Conservation (phyloP, 2,888 invertebrate genomes). For the Macrophya alboannulata region DNA sequence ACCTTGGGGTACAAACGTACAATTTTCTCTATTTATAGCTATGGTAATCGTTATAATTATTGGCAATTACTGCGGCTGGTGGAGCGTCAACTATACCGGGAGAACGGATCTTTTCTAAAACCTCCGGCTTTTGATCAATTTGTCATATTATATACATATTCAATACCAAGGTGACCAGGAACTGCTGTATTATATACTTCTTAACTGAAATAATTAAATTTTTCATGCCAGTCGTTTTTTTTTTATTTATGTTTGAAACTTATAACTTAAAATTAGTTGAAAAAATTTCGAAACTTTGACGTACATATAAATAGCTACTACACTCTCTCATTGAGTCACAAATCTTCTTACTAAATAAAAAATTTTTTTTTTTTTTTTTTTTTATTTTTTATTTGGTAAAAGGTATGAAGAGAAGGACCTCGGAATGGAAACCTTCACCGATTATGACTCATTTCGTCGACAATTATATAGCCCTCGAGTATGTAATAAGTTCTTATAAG, state of each 20-base stretch:
- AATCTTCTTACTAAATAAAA: not conserved
- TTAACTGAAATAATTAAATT: not conserved
- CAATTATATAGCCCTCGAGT: constrained; percentile 1
- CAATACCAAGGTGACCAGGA: constrained; percentile 23
- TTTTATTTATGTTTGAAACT: too few relatives aligned
- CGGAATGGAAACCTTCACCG: constrained; percentile 37
- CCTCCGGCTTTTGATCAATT: not conserved
- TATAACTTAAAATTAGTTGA: not conserved
- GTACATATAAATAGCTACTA: too few relatives aligned
- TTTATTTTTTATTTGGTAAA: not conserved
- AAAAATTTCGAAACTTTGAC: not conserved
- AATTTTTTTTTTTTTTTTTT: not conserved
- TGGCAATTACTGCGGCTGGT: constrained; percentile 2
- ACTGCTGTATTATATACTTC: not conserved
- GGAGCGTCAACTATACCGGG: not conserved
- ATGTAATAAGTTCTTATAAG: constrained; percentile 42
- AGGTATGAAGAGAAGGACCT: constrained; percentile 14
- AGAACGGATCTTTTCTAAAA: not conserved
- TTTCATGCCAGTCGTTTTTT: not conserved
- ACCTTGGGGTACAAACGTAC: constrained; percentile 41
- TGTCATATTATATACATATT: not conserved
- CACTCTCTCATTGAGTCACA: too few relatives aligned
- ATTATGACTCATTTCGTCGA: constrained; percentile 38
- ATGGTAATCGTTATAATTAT: constrained; percentile 40
- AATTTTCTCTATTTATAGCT: constrained; percentile 40